A percentile compares a stretch with the other conserved stretches of the same genome.
phyloP scores from a whole-genome alignment of 2,113 vertebrate genomes.

The Riparia riparia region DNA sequence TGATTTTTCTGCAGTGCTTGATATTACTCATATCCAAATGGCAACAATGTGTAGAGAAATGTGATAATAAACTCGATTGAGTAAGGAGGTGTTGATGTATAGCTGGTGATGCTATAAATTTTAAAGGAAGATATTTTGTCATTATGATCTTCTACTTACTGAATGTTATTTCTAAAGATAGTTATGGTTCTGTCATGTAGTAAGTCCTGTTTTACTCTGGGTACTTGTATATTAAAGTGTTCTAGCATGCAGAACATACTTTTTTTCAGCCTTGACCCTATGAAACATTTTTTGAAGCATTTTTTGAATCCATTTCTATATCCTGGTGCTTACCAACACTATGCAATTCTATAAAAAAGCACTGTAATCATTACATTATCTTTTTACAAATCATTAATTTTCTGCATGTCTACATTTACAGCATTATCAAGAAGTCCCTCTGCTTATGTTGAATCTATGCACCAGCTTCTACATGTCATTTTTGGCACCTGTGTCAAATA shows the following conservation, averaged over 20 bases:
- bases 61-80: background rate
- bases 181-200: background rate
- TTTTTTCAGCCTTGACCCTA: background rate
- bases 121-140: background rate
- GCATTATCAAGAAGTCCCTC: background rate
- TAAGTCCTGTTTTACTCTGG: background rate
- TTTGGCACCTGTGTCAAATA: background rate
- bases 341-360: background rate
- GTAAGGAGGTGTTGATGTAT: background rate
- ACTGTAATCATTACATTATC: background rate
- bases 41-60: background rate
- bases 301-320: background rate
- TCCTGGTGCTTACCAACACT: background rate
- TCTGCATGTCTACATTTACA: background rate
- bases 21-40: conserved; percentile 22
- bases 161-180: background rate
- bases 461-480: background rate
- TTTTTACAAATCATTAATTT: background rate
- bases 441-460: background rate
- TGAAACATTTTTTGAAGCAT: accelerated
- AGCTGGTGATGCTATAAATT: background rate
- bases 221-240: background rate
- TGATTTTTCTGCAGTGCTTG: background rate
- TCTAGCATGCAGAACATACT: background rate
- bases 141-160: background rate